Percentiles rank a stretch among this genome's conserved stretches.
These are phyloP conservation scores for Paguma larvata DNA, from an alignment of 2,797 vertebrate species.

Conservation along the genomic window DNA sequence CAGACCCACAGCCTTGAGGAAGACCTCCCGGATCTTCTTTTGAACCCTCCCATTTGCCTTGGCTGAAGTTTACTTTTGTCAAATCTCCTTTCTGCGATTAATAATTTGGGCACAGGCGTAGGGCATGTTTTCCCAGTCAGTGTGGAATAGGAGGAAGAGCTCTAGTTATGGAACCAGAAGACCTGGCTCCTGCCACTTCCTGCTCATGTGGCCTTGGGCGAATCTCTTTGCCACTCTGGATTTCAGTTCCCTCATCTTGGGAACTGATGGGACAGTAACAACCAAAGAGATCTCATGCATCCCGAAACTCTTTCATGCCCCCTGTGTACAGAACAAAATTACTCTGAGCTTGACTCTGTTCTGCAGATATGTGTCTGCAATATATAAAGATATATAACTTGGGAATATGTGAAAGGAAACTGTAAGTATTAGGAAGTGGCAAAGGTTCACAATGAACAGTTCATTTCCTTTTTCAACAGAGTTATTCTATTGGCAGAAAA, in stretches of 20 bases:
- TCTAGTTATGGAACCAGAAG: neutral
- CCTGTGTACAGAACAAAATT: conserved; percentile 40
- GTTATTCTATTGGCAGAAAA: conserved; percentile 14
- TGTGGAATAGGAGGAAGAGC: neutral
- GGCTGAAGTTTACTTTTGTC: neutral
- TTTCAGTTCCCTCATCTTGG: conserved; percentile 47
- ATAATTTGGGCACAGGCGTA: neutral
- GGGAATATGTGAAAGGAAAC: conserved; percentile 33
- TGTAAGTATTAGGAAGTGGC: conserved; percentile 25
- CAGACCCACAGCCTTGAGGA: neutral
- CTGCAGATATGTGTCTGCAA: conserved; percentile 40
- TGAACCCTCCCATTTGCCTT: neutral
- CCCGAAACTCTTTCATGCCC: neutral
- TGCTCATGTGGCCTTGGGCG: neutral
- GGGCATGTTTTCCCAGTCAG: neutral
- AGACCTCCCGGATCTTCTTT: neutral
- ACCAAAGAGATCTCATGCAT: neutral
- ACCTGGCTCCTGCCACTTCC: neutral
- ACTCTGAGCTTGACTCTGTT: conserved; percentile 10
- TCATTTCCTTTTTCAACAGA: conserved; percentile 58
- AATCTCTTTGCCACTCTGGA: conserved; percentile 35
- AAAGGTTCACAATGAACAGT: neutral
- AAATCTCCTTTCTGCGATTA: neutral
- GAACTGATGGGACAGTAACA: neutral
- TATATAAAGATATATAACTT: neutral